These are phyloP conservation scores for Porites rus DNA, from an alignment of 92 coral and sea anemone genomes.

Conservation along the genomic window DNA sequence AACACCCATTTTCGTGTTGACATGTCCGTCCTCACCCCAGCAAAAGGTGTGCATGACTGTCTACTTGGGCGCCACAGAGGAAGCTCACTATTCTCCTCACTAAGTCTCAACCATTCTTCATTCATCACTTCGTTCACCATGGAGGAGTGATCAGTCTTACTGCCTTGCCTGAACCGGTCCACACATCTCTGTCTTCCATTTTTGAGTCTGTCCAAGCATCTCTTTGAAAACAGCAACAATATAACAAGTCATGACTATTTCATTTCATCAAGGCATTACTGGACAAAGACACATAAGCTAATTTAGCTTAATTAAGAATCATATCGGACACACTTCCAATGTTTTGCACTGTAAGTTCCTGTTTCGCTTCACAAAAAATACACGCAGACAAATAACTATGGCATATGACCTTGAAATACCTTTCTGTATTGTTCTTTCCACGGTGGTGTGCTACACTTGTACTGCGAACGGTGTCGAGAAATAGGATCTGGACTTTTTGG, in stretches of 20 bases:
- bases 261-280: too few species aligned
- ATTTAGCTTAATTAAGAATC: too few species aligned
- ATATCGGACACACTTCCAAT: not conserved
- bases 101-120: constrained; percentile 78
- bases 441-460: constrained; percentile 96
- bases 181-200: constrained; percentile 77
- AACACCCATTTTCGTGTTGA: too few species aligned
- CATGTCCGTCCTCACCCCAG: constrained; percentile 49
- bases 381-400: not conserved
- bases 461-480: constrained; percentile 84
- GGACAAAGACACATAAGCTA: too few species aligned
- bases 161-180: constrained; percentile 64
- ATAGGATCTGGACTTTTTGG: constrained; percentile 81
- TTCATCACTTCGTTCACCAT: constrained; percentile 85
- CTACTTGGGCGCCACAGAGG: constrained; percentile 77
- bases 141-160: constrained; percentile 23
- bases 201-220: constrained; percentile 80
- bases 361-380: not conserved
- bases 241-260: too few species aligned
- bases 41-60: constrained; percentile 68
- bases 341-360: not conserved
- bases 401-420: constrained; percentile 49
- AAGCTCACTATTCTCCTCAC: constrained; percentile 64
- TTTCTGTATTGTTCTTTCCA: constrained; percentile 99
- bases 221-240: constrained; percentile 24